phyloP scores from a whole-genome alignment of 2,113 vertebrate genomes.

The Oceanites oceanicus region DNA sequence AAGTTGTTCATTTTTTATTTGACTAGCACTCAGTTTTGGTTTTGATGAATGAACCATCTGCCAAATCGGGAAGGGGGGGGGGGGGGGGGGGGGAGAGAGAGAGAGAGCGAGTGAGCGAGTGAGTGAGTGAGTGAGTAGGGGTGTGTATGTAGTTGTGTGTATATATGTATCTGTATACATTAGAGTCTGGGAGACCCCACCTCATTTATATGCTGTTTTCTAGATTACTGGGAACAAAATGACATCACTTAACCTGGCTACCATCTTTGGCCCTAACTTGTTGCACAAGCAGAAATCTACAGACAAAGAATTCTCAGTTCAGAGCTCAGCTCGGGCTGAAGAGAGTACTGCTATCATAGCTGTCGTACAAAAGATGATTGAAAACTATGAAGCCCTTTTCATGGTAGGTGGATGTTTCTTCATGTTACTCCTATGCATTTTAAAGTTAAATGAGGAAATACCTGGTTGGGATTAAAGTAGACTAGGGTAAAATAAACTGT shows the following conservation, averaged over 20 bases:
- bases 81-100: rapidly evolving
- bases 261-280: slow-evolving; percentile 96
- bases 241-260: slow-evolving; percentile 95
- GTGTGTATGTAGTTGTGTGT: neutral
- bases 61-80: rapidly evolving
- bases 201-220: slow-evolving; percentile 32
- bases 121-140: no score
- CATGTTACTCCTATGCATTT: neutral
- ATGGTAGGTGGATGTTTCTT: slow-evolving; percentile 79
- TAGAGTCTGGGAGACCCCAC: neutral
- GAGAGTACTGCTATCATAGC: slow-evolving; percentile 91
- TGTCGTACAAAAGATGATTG: slow-evolving; percentile 92
- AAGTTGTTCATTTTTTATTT: neutral
- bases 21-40: neutral
- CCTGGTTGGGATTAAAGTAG: neutral
- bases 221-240: slow-evolving; percentile 97
- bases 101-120: no score
- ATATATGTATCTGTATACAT: neutral
- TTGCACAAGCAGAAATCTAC: slow-evolving; percentile 93
- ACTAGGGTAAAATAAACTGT: neutral
- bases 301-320: slow-evolving; percentile 94
- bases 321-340: slow-evolving; percentile 92
- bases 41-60: neutral
- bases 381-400: slow-evolving; percentile 86
- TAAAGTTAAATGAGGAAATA: neutral